These are phyloP conservation scores for Chamaetylas fuelleborni DNA, from an alignment of 2,113 vertebrate genomes.

Conservation along the genomic window DNA sequence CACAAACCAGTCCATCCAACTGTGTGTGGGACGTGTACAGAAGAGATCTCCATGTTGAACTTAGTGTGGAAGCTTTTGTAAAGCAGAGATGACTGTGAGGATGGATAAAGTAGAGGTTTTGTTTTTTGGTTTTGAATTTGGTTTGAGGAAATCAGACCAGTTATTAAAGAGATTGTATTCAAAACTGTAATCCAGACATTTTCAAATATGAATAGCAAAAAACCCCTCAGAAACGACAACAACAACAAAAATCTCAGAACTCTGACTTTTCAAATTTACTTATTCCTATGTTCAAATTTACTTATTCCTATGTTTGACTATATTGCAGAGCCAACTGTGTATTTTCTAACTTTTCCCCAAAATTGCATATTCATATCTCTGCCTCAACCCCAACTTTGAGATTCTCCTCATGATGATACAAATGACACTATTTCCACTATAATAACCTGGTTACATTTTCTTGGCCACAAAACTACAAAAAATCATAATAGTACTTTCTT, in stretches of 20 bases:
- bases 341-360: neutral
- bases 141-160: neutral
- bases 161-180: neutral
- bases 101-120: neutral
- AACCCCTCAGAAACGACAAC: neutral
- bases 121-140: neutral
- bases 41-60: neutral
- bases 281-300: neutral
- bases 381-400: neutral
- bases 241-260: neutral
- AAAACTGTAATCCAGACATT: neutral
- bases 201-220: neutral
- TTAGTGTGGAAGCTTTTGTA: neutral
- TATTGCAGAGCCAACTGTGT: neutral
- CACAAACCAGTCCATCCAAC: neutral
- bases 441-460: neutral
- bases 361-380: neutral
- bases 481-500: neutral
- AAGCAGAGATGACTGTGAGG: neutral
- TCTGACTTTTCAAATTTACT: neutral
- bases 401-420: neutral
- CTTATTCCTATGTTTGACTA: neutral
- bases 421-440: neutral
- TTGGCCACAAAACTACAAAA: neutral
- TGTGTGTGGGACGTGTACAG: neutral